Evolutionary conservation across 2,888 invertebrate species (phyloP).

Genomic region (Rhamphomyia laevipes): DNA sequence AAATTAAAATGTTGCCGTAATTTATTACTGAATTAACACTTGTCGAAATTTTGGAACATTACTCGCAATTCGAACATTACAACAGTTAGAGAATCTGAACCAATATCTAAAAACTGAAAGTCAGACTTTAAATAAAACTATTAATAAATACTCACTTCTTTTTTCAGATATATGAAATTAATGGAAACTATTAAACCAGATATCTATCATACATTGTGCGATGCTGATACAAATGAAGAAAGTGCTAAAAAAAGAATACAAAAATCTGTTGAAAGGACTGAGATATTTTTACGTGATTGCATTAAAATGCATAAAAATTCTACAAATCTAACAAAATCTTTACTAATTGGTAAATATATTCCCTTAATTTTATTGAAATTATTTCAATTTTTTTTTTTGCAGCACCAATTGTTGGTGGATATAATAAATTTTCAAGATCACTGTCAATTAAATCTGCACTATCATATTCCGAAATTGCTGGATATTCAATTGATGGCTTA

Average conservation of each 20-base stretch:
- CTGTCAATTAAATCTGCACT: constrained; percentile 49
- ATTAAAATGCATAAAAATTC: constrained; percentile 51
- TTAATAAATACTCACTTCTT: too few relatives aligned
- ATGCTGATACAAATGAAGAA: constrained; percentile 43
- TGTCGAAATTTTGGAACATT: too few relatives aligned
- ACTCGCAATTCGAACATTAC: too few relatives aligned
- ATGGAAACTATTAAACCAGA: constrained; percentile 70
- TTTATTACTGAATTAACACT: too few relatives aligned
- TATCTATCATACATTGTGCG: constrained; percentile 68
- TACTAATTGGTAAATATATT: constrained; percentile 38
- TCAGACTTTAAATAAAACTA: too few relatives aligned
- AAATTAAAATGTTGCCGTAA: too few relatives aligned
- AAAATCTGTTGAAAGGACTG: constrained; percentile 61
- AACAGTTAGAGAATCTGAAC: too few relatives aligned
- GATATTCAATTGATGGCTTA: constrained; percentile 73
- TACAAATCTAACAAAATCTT: constrained; percentile 34
- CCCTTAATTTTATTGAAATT: neutral
- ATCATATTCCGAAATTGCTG: constrained; percentile 46
- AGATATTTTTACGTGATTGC: constrained; percentile 55
- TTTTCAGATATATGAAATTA: constrained; percentile 58
- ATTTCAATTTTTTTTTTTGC: neutral
- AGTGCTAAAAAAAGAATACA: constrained; percentile 57
- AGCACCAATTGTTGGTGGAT: constrained; percentile 51
- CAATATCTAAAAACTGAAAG: too few relatives aligned
- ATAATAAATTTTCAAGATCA: constrained; percentile 49